phyloP scores from a whole-genome alignment of 2,888 invertebrate species.

The Hoplodrina blanda region DNA sequence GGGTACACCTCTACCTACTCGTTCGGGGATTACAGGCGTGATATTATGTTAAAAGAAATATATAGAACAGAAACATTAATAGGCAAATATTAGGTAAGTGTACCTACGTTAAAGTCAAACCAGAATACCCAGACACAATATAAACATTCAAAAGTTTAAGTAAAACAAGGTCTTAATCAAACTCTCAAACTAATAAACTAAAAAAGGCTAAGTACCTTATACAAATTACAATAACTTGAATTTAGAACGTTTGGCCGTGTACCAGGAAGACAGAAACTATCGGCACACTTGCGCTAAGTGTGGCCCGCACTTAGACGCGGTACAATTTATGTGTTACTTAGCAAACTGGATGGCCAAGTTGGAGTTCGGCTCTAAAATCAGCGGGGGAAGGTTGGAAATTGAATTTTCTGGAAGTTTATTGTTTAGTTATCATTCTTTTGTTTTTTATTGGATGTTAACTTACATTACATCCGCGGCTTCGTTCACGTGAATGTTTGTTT shows the following conservation, averaged over 20 bases:
- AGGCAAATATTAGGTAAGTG: no score
- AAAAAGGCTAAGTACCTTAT: constrained; percentile 35
- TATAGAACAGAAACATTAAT: no score
- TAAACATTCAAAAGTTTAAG: background rate
- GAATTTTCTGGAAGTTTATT: background rate
- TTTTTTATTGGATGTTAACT: no score
- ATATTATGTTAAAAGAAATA: no score
- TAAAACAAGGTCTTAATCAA: no score
- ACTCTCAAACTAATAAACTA: constrained; percentile 14
- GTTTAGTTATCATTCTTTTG: background rate
- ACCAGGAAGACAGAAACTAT: constrained; percentile 66
- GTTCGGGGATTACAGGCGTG: no score
- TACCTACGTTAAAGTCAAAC: no score
- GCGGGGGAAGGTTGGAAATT: background rate
- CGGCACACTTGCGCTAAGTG: constrained; percentile 64
- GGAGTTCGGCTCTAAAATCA: constrained; percentile 32
- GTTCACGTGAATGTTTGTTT: no score
- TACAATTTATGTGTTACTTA: constrained; percentile 68
- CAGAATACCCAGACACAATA: background rate
- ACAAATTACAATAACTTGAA: constrained; percentile 63
- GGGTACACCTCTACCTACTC: no score
- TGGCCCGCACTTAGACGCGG: constrained; percentile 64
- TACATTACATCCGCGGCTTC: no score
- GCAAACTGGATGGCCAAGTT: constrained; percentile 63
- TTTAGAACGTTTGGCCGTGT: constrained; percentile 54